phyloP scores from a whole-genome alignment of 2,888 invertebrate genomes.

The Agrenia bidenticulata region DNA sequence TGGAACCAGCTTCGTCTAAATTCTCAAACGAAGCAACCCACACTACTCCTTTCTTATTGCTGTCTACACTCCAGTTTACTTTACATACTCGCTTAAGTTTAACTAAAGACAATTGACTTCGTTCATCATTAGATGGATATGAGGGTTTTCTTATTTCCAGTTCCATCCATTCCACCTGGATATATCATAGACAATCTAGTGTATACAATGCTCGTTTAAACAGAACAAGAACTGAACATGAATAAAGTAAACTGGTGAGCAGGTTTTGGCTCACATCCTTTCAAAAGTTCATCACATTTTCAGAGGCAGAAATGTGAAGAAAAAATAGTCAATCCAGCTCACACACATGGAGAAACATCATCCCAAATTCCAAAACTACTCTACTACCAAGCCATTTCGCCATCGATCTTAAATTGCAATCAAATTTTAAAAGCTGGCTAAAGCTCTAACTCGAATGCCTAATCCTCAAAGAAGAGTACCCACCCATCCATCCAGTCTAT shows the following conservation, averaged over 20 bases:
- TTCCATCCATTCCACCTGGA: too few species aligned
- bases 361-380: background rate
- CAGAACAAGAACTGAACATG: conserved; percentile 10
- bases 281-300: conserved; percentile 18
- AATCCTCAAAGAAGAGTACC: background rate
- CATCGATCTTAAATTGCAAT: conserved; percentile 9
- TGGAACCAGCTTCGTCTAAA: too few species aligned
- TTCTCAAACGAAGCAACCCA: too few species aligned
- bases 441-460: background rate
- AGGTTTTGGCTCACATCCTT: conserved; percentile 22
- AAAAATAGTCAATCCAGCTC: conserved; percentile 13
- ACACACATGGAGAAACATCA: conserved; percentile 1
- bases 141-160: too few species aligned
- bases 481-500: background rate
- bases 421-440: conserved; percentile 2
- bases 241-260: conserved; percentile 23
- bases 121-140: too few species aligned
- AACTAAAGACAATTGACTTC: too few species aligned
- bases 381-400: conserved; percentile 6
- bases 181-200: background rate
- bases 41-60: too few species aligned
- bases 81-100: too few species aligned
- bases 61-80: too few species aligned
- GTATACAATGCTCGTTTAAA: conserved; percentile 5
- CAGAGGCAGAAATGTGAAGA: background rate